A percentile compares a stretch with the other conserved stretches of the same genome.
Evolutionary conservation across 2,888 invertebrate genomes (phyloP).

Genomic region (Drosophila meridiana): DNA sequence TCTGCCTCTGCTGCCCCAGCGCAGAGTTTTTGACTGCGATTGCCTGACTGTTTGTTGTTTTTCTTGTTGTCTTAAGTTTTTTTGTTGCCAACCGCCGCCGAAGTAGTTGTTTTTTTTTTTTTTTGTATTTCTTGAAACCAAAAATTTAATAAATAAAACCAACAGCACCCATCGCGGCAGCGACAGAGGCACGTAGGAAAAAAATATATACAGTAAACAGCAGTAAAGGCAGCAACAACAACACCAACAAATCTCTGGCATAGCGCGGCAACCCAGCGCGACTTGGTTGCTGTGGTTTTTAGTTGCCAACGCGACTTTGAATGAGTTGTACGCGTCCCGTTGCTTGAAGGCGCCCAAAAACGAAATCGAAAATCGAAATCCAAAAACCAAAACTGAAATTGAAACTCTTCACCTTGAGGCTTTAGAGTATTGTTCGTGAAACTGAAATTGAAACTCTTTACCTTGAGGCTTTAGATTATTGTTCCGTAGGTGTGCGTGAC

Average conservation of each 20-base stretch:
- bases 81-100: conserved; percentile 36
- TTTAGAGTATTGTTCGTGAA: conserved; percentile 16
- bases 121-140: conserved; percentile 71
- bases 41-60: conserved; percentile 11
- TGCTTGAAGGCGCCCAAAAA: conserved; percentile 38
- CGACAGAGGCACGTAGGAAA: conserved; percentile 48
- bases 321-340: conserved; percentile 80
- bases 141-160: conserved; percentile 62
- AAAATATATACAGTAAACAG: conserved; percentile 21
- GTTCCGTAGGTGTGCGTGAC: conserved; percentile 9
- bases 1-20: conserved; percentile 12
- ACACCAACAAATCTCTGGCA: conserved; percentile 63
- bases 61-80: conserved; percentile 35
- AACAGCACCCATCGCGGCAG: conserved; percentile 30
- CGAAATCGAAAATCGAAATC: conserved; percentile 14
- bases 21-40: conserved; percentile 34
- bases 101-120: conserved; percentile 3
- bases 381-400: background rate
- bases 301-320: conserved; percentile 85
- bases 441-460: background rate
- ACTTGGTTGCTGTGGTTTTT: conserved; percentile 81
- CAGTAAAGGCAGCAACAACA: conserved; percentile 38
- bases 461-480: conserved; percentile 21
- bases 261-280: conserved; percentile 74
- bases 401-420: conserved; percentile 11